Evolutionary conservation across 2,888 invertebrate genomes (phyloP), one percentile per base, ranked within the genome.

Genomic region (Oxycera nigricornis): DNA sequence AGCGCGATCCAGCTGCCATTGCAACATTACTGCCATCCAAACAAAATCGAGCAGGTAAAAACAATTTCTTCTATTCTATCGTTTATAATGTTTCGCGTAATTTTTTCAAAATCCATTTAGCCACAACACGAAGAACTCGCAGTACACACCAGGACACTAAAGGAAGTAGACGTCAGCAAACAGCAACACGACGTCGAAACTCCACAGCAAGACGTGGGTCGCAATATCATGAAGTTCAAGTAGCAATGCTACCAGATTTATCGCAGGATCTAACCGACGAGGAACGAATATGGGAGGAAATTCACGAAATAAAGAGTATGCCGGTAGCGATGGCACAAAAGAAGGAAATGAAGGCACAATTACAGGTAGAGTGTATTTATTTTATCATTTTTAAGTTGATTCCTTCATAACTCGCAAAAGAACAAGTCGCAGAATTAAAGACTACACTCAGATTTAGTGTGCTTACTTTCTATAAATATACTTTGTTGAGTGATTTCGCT

Each of bases 241-340:
- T 93, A 1, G 90, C 94, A 0, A 92, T 93, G 91, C 82, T 94
- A 78, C 94, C 94, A 0, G 94, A 94, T 83, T 84, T 94, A n/a
- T 93, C 94, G 50, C 79, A 80, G 77, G 79, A 79, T 83, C 85
- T 93, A 57, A 92, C 93, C 0, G 94, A 94, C 79, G 94, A 94
- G 82, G 92, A 93, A 81, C 88, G 91, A 0, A 92, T 92, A 0
- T 94, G 93, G 93, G 93, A 94, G 79, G 93, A 94, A 84, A 93
- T 94, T 61, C 92, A 92, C 91, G 91, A 92, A 82, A 93, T 94
- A 77, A 94, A 94, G 81, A 90, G 92, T 0, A 91, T 94, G 91
- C 94, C 94, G 0, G 90, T 94, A 4, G 90, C 91, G 6, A 94
- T 94, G 94, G 87, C 90, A 26, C 92, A 94, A 85, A 94, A 94